Conservation (phyloP, 2,113 vertebrate genomes). For the Python bivittatus region DNA sequence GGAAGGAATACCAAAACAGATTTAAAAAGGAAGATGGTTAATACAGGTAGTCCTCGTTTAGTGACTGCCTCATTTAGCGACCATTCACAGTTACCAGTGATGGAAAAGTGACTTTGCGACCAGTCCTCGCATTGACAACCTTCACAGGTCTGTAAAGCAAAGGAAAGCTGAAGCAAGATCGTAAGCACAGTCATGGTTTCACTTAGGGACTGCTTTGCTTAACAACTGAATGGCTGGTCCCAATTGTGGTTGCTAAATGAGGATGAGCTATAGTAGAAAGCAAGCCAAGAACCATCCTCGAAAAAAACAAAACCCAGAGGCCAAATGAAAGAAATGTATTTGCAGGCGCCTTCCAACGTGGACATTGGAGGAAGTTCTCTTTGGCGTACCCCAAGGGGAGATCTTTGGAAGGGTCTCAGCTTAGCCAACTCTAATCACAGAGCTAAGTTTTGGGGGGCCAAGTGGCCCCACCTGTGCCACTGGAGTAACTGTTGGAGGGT, state of each 20-base stretch:
- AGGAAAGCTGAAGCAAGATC: not conserved
- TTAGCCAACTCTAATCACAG: not conserved
- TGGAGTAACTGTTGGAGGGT: fast-evolving
- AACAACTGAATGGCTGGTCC: not conserved
- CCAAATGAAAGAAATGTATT: not conserved
- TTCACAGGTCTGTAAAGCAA: not conserved
- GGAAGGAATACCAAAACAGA: not conserved
- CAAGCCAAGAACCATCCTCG: not conserved
- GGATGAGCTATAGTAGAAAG: not conserved
- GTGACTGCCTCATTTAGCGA: not conserved
- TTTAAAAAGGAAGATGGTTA: not conserved
- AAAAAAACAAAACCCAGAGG: not conserved
- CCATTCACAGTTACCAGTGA: not conserved
- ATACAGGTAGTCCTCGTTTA: not conserved
- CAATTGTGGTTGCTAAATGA: not conserved
- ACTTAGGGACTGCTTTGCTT: not conserved
- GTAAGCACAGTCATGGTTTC: not conserved
- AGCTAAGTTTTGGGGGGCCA: not conserved
- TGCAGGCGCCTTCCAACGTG: not conserved
- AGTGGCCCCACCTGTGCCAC: too few species aligned
- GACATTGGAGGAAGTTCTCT: too few species aligned
- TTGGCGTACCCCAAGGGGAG: not conserved
- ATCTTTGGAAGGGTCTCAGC: not conserved
- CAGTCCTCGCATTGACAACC: not conserved
- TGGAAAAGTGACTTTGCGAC: not conserved